These are phyloP conservation scores for Columba janthina DNA, from an alignment of 2,113 vertebrate species.

Conservation along the genomic window DNA sequence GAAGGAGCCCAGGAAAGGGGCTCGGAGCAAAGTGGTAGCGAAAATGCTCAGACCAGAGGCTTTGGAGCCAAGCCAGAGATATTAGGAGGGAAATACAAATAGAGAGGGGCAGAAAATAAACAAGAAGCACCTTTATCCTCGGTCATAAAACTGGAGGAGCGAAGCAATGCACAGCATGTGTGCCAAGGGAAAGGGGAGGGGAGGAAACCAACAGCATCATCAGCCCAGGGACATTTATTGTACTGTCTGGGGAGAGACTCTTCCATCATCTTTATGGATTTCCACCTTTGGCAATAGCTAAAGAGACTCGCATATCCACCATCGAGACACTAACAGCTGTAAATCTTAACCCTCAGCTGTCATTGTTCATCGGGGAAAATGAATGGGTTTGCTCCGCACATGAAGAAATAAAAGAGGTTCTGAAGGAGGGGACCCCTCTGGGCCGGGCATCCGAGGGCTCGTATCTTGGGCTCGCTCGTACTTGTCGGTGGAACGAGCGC, in stretches of 20 bases:
- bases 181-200: not conserved
- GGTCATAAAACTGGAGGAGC: not conserved
- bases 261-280: slow-evolving; percentile 54
- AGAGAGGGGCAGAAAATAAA: not conserved
- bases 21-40: not conserved
- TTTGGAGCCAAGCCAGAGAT: not conserved
- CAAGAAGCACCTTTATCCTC: not conserved
- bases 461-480: not conserved
- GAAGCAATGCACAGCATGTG: fast-evolving
- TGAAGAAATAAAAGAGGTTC: not conserved
- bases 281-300: slow-evolving; percentile 24
- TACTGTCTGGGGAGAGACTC: slow-evolving; percentile 2
- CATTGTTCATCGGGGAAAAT: slow-evolving; percentile 13
- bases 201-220: not conserved
- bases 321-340: slow-evolving; percentile 23
- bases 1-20: not conserved
- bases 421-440: not conserved
- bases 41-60: not conserved
- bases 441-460: not conserved
- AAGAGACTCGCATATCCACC: slow-evolving; percentile 10
- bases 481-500: not conserved
- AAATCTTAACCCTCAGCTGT: slow-evolving; percentile 46
- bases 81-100: not conserved
- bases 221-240: not conserved
- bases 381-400: not conserved